phyloP scores from a whole-genome alignment of 2,797 vertebrate species.

The Cossypha caffra region DNA sequence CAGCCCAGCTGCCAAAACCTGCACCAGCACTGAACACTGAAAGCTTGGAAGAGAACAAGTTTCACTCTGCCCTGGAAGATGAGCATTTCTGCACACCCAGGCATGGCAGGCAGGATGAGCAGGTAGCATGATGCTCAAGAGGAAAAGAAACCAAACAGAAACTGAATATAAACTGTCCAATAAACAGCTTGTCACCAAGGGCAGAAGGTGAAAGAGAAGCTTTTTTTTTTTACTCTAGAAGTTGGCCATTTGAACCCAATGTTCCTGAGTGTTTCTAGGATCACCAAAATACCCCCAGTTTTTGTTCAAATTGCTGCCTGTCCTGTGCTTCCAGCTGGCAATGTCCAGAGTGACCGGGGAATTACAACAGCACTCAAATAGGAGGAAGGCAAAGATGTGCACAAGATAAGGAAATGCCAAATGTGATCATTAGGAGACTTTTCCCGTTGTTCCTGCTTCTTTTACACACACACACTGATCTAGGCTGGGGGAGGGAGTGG shows the following conservation, averaged over 20 bases:
- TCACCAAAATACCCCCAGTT: background rate
- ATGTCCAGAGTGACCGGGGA: background rate
- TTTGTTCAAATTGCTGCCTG: background rate
- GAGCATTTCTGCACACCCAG: background rate
- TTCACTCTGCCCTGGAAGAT: background rate
- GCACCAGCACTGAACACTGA: background rate
- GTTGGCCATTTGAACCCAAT: background rate
- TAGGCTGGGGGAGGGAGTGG: no score
- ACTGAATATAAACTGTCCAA: background rate
- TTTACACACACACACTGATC: background rate
- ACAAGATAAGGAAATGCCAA: background rate
- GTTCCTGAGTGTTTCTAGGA: background rate
- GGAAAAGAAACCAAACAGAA: background rate
- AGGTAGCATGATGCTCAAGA: fast-evolving
- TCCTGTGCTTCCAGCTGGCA: background rate
- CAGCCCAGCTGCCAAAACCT: background rate
- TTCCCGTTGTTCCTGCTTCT: background rate
- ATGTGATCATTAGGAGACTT: fast-evolving
- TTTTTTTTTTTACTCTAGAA: background rate
- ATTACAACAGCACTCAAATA: background rate
- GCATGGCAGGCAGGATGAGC: fast-evolving
- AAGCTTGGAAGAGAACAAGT: background rate
- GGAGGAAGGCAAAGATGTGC: background rate
- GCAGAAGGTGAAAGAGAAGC: background rate
- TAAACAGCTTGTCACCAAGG: background rate